Base-by-base conservation (phyloP, 1,140 invertebrate species). In the Lepeophtheirus salmonis region DNA sequence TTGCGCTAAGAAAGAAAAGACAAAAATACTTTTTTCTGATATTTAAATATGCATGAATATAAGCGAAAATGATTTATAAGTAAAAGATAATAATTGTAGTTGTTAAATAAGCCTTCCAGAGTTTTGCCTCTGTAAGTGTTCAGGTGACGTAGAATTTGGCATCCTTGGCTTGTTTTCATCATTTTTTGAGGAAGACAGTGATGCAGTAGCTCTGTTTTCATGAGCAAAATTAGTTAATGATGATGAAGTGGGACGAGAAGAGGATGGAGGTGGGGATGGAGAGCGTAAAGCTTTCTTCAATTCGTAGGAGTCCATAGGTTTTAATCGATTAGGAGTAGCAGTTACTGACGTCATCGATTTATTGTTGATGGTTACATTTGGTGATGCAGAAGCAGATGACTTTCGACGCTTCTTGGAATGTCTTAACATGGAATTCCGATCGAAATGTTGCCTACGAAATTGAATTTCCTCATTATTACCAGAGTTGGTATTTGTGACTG, bases 391-490 rank as follows among this genome's bases (percentile, higher is more conserved):
- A 2, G 26, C 23, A 2, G 55, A 57, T 17, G 55, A 21, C 55
- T 57, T 57, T 14, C 55, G 55, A 57, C 55, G 23, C 26, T 57
- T 57, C 26, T 57, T 57, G 55, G 55, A 57, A 41, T 57, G 55
- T 3, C 55, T 13, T 21, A 57, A 21, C 55, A 57, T 25, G 55
- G 55, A 57, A n/a, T 57, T 57, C 17, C 55, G 55, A 57, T 57
- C 55, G 25, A 57, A 57, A 21, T 57, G 55, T 21, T 57, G 55
- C 25, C 55, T 26, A 24, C 55, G 22, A 25, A 57, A 57, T 20
- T 57, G 22, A 23, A 26, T 41, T 20, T 57, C 26, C n/a, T 52
- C 21, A 22, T 22, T 22, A 16, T 22, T 22, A 14, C 20, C 50
- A 16, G 4, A 4, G 21, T 16, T 18, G 4, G 50, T 10, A 10